These are phyloP conservation scores for Oncopodura yosiiana DNA, from an alignment of 1,140 invertebrate species.

Conservation along the genomic window DNA sequence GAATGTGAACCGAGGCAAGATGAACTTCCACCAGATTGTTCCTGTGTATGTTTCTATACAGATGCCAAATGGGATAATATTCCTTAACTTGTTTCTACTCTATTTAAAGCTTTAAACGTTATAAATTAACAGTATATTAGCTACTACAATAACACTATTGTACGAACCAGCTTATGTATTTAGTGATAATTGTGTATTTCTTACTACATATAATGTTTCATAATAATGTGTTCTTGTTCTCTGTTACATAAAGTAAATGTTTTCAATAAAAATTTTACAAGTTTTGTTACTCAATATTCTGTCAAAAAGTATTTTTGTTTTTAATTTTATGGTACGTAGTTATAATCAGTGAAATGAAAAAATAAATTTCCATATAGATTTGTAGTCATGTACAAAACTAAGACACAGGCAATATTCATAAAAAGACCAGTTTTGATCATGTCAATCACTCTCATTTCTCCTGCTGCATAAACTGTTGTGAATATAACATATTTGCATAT, in stretches of 20 bases:
- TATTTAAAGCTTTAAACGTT: no score
- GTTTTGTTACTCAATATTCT: no score
- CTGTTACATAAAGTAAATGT: no score
- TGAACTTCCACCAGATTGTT: slow-evolving; percentile 33
- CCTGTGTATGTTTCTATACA: slow-evolving; percentile 34
- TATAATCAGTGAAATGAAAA: slow-evolving; percentile 28
- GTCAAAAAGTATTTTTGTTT: no score
- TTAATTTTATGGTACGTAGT: slow-evolving; percentile 22
- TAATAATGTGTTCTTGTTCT: no score
- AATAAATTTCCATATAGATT: slow-evolving; percentile 27
- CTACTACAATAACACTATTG: no score
- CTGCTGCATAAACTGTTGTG: slow-evolving; percentile 20
- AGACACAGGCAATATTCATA: slow-evolving; percentile 30
- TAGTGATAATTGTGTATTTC: no score
- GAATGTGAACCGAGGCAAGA: slow-evolving; percentile 35
- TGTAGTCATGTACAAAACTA: slow-evolving; percentile 22
- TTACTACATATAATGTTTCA: no score
- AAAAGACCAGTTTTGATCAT: slow-evolving; percentile 32
- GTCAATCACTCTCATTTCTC: slow-evolving; percentile 27
- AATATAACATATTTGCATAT: slow-evolving; percentile 45
- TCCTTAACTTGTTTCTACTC: slow-evolving; percentile 20
- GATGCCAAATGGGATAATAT: slow-evolving; percentile 35
- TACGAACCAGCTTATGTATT: no score
- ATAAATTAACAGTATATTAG: no score
- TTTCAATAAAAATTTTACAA: no score